Evolutionary conservation across 2,113 vertebrate species (phyloP), one percentile per base, ranked within the genome.

Genomic region (Podarcis raffonei): DNA sequence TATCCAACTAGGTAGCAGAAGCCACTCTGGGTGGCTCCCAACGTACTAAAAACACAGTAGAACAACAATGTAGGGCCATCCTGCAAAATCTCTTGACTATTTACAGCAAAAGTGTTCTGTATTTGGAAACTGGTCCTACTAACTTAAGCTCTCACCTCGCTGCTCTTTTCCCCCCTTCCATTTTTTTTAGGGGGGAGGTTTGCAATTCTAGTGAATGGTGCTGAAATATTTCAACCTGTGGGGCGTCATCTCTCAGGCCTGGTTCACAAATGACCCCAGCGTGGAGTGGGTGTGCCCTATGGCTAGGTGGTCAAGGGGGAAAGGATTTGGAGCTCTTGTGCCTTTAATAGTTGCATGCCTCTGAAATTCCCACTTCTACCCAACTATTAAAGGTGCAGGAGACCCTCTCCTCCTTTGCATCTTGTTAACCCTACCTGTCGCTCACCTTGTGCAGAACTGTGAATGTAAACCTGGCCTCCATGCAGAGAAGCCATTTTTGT

Each of bases 191-290:
- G 48, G 8, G 48, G 48, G 48, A 2, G 48, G 48, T 15, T 59
- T 85, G 22, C 37, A 15, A n/a, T 69, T 84, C 77, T 93, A 4
- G 62, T 72, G 62, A 88, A 87, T 90, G 86, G 84, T 39, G 23
- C 53, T 79, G 66, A 82, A 71, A 89, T 90, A 81, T 90, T 95
- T 76, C 30, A 30, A 79, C 69, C 82, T 37, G 13, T 53, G 23
- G 6, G 15, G 15, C 69, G 30, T 75, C 68, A 83, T 66, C 27
- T 78, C 75, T 76, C 22, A 76, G 59, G 6, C 71, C 53, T 48
- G 13, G 22, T 88, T 87, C 6, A 48, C 30, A 23, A 2, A 22
- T 30, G 77, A 4, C 37, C 32, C 69, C 59, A 25, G 20, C 53
- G 48, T 57, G 16, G 25, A 42, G 20, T 9, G 69, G 27, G 62